Evolutionary conservation across 2,113 vertebrate genomes (phyloP).

Genomic region (Cephalophus harveyi): DNA sequence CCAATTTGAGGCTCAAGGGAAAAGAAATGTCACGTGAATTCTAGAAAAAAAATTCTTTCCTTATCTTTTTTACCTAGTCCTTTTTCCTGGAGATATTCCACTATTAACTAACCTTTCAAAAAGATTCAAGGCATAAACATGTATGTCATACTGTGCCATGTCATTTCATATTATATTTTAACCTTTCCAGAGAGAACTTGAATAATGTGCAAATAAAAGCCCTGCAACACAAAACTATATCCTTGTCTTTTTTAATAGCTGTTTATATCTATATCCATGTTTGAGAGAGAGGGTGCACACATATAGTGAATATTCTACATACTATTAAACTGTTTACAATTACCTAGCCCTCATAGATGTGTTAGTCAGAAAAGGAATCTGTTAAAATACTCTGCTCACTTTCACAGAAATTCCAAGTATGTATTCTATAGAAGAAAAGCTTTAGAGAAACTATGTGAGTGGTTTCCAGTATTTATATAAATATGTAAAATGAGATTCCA

Average conservation of each 20-base stretch:
- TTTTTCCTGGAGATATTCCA: background rate
- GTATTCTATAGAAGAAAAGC: background rate
- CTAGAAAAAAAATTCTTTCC: background rate
- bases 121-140: background rate
- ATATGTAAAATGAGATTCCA: background rate
- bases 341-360: background rate
- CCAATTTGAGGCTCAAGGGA: background rate
- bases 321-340: background rate
- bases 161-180: background rate
- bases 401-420: background rate
- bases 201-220: background rate
- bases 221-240: background rate
- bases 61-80: background rate
- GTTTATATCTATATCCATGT: background rate
- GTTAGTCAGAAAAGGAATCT: background rate
- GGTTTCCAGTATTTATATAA: background rate
- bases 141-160: background rate
- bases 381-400: background rate
- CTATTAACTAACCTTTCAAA: background rate
- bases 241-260: background rate
- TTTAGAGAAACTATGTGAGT: background rate
- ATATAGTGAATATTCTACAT: background rate
- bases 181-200: background rate
- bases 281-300: background rate
- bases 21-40: background rate